These are phyloP conservation scores for Glaucopsyche alexis DNA, from an alignment of 2,888 invertebrate species.

Conservation along the genomic window DNA sequence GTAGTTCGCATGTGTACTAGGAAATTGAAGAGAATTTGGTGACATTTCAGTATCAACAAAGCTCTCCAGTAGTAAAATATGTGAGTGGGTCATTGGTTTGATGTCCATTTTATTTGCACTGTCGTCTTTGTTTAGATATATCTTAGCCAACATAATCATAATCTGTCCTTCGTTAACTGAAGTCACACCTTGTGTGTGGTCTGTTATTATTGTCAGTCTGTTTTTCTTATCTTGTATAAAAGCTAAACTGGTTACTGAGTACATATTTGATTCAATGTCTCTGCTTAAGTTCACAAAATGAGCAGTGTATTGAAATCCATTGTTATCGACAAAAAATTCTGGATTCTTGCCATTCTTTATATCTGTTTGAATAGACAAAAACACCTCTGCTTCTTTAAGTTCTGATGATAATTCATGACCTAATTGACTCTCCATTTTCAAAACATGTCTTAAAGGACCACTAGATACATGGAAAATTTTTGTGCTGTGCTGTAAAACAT, in stretches of 20 bases:
- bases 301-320: conserved; percentile 93
- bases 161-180: conserved; percentile 93
- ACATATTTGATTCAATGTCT: conserved; percentile 95
- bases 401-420: conserved; percentile 92
- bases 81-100: conserved; percentile 79
- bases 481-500: conserved; percentile 87
- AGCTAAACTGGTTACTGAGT: conserved; percentile 93
- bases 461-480: conserved; percentile 88
- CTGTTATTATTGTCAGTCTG: conserved; percentile 88
- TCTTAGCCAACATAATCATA: conserved; percentile 95
- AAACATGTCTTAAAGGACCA: conserved; percentile 82
- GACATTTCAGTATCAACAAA: conserved; percentile 34
- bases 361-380: conserved; percentile 90
- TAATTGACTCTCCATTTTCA: conserved; percentile 88
- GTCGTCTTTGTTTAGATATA: conserved; percentile 94
- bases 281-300: conserved; percentile 87
- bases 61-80: conserved; percentile 63
- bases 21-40: conserved; percentile 47
- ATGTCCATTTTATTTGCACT: conserved; percentile 96
- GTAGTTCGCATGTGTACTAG: conserved; percentile 57
- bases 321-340: conserved; percentile 91
- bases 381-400: conserved; percentile 92
- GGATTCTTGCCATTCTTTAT: conserved; percentile 89
- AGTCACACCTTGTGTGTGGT: conserved; percentile 95
- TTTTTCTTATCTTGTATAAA: conserved; percentile 87